phyloP scores from a whole-genome alignment of 2,888 invertebrate genomes.

The Philaethria dido region DNA sequence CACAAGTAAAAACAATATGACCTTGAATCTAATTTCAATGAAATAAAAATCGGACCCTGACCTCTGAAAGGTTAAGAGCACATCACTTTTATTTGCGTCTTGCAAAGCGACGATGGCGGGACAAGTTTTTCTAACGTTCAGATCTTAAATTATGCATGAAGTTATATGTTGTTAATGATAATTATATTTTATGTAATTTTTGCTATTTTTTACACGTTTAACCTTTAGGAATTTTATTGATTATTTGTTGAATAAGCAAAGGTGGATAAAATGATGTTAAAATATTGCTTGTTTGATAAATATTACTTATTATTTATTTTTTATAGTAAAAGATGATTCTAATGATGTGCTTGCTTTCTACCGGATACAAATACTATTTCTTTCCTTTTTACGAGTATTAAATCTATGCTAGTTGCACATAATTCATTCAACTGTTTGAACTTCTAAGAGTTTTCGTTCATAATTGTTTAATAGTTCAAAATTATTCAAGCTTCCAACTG shows the following conservation, averaged over 20 bases:
- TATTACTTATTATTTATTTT: not conserved
- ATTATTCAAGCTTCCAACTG: not conserved
- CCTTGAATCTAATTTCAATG: constrained; percentile 78
- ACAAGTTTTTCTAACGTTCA: constrained; percentile 56
- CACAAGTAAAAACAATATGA: constrained; percentile 53
- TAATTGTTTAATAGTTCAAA: not conserved
- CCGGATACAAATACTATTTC: not conserved
- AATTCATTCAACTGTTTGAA: not conserved
- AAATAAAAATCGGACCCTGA: constrained; percentile 64
- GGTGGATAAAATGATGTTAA: not conserved
- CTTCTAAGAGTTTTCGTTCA: not conserved
- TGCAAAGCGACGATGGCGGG: constrained; percentile 54
- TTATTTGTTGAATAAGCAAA: constrained; percentile 26
- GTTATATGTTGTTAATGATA: constrained; percentile 44
- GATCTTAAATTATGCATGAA: constrained; percentile 47
- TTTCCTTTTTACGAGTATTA: not conserved
- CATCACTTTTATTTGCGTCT: constrained; percentile 74
- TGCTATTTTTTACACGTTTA: constrained; percentile 44
- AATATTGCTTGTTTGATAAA: not conserved
- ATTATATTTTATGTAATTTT: constrained; percentile 45
- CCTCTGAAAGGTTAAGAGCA: constrained; percentile 79
- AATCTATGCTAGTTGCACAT: not conserved
- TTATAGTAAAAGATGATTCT: no score
- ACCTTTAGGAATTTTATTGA: constrained; percentile 44
- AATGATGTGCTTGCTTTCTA: not conserved